A percentile compares a stretch with the other conserved stretches of the same genome.
Evolutionary conservation across 2,797 vertebrate species (phyloP).

Genomic region (Pipistrellus nathusii): DNA sequence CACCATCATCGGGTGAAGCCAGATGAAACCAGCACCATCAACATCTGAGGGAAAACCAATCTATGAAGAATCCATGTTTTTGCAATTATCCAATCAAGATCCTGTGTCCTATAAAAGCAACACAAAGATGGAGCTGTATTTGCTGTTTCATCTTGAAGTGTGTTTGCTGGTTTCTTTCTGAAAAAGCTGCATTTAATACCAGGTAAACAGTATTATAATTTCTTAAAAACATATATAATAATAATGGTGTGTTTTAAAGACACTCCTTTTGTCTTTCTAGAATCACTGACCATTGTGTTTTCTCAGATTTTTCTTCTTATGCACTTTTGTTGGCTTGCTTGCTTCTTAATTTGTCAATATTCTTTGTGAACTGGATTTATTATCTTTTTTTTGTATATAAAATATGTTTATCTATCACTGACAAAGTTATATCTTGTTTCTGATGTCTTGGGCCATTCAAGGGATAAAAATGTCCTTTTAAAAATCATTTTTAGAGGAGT

Average conservation of each 20-base stretch:
- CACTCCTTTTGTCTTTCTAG: neutral
- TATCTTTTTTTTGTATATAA: neutral
- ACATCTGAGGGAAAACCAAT: neutral
- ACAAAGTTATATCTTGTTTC: neutral
- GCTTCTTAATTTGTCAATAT: neutral
- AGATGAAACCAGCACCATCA: neutral
- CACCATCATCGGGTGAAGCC: neutral
- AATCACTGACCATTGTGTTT: neutral
- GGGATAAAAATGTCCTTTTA: neutral
- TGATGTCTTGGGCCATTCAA: neutral
- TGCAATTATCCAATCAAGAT: neutral
- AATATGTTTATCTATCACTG: neutral
- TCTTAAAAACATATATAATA: neutral
- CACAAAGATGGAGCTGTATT: neutral
- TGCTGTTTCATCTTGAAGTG: neutral
- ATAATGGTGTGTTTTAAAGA: neutral
- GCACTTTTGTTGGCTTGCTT: neutral
- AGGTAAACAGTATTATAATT: neutral
- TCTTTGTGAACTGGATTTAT: neutral
- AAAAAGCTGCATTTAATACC: neutral
- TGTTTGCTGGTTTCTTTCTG: neutral
- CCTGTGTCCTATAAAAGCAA: neutral
- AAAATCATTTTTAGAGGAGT: neutral
- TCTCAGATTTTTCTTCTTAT: neutral
- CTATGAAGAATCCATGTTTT: neutral